These are phyloP conservation scores for Oryzias sinensis DNA, from an alignment of 2,797 vertebrate genomes.

Conservation along the genomic window DNA sequence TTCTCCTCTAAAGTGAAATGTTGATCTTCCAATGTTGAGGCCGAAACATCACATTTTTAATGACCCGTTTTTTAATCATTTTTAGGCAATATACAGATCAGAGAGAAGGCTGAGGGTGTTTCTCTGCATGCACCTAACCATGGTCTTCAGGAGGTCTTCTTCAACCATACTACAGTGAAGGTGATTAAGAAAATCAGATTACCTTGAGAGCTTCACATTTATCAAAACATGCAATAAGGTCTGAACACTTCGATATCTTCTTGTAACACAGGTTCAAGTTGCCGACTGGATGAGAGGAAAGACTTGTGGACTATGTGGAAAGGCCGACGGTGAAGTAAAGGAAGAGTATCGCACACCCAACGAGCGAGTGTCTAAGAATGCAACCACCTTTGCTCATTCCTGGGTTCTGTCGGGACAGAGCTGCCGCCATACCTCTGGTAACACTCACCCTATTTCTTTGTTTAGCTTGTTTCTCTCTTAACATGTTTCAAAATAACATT, in stretches of 20 bases:
- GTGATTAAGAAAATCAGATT: constrained; percentile 42
- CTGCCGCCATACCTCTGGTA: constrained; percentile 72
- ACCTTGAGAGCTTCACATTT: background rate
- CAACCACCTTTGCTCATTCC: constrained; percentile 77
- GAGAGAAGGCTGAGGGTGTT: constrained; percentile 62
- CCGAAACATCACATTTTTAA: background rate
- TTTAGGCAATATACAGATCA: constrained; percentile 68
- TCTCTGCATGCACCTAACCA: constrained; percentile 63
- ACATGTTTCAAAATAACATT: background rate
- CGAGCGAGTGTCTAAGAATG: constrained; percentile 64
- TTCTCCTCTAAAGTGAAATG: background rate
- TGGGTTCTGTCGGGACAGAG: constrained; percentile 79
- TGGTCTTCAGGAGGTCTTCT: constrained; percentile 78
- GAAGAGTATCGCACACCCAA: constrained; percentile 78
- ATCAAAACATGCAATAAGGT: background rate
- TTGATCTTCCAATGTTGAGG: background rate
- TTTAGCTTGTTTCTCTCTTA: background rate
- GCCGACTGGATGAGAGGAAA: constrained; percentile 82
- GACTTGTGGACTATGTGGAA: constrained; percentile 84
- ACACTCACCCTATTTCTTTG: constrained; percentile 2
- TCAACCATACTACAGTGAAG: constrained; percentile 62
- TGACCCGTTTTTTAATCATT: background rate
- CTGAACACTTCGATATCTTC: background rate
- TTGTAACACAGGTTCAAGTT: constrained; percentile 68
- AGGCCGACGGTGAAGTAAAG: constrained; percentile 76